Evolutionary conservation across 2,797 vertebrate species (phyloP).

Genomic region (Meriones psammophilus): DNA sequence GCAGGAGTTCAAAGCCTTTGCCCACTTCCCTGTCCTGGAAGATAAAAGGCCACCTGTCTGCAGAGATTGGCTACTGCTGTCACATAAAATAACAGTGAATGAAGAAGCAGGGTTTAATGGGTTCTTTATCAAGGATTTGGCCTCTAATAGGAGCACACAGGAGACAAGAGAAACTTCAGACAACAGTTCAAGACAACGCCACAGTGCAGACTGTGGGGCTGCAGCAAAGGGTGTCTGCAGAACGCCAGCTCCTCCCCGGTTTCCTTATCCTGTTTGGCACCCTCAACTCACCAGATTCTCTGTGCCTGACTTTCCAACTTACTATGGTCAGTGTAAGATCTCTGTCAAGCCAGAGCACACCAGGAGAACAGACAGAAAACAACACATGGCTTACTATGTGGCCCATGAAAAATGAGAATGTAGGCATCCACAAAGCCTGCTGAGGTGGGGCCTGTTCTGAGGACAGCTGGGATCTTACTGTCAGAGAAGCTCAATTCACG

Average conservation of each 20-base stretch:
- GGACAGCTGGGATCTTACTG: neutral
- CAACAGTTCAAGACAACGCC: neutral
- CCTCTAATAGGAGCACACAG: neutral
- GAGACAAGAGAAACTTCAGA: neutral
- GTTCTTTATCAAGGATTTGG: constrained; percentile 19
- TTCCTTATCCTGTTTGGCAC: neutral
- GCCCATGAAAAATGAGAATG: neutral
- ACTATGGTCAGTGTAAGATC: neutral
- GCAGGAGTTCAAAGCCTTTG: constrained; percentile 69
- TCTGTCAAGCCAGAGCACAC: neutral
- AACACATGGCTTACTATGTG: neutral
- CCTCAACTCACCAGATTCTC: neutral
- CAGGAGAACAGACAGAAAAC: neutral
- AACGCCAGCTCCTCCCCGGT: too few relatives aligned
- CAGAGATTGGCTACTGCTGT: constrained; percentile 15
- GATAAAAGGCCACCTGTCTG: constrained; percentile 41
- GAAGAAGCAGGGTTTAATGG: constrained; percentile 52
- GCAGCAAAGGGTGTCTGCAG: neutral
- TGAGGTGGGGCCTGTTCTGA: neutral
- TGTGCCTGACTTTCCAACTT: neutral
- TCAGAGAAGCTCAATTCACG: neutral
- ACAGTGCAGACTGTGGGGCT: rapidly evolving
- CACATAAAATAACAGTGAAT: neutral
- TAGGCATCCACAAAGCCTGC: neutral
- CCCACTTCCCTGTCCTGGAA: constrained; percentile 1